Evolutionary conservation across 2,888 invertebrate species (phyloP), one percentile per base, ranked within the genome.

Genomic region (Orthosia gothica): DNA sequence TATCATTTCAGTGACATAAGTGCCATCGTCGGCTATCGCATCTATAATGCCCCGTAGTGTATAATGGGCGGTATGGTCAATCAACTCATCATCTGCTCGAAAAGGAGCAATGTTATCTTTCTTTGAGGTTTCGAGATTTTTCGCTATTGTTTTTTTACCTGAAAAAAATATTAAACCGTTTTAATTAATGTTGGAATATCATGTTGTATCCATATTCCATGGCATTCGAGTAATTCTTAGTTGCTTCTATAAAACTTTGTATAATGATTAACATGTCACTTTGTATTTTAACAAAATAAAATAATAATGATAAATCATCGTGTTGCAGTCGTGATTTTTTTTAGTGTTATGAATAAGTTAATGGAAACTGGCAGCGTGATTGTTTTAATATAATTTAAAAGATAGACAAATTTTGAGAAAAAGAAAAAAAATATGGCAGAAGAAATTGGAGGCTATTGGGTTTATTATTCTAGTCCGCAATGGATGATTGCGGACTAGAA

Each of bases 41-140:
- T 70, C 58, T 57, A 58, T 47, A 52, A 58, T 66, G 18, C 18
- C n/a, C 7, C 32, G 18, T 11, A 62, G 12, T 49, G 66, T 57
- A 47, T 72, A 67, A 70, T 66, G 45, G 23, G 71, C 54, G 4
- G 49, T 58, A 45, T 61, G 50, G 63, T 66, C 70, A 69, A 57
- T 45, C 15, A 63, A 12, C 11, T 26, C 12, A 55, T 26, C 12
- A 49, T 72, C 32, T 66, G 40, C 20, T 59, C 0, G 32, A n/a
- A 32, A 52, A 15, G 40, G 18, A 12, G 20, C 9, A 11, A 52
- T 23, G 23, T 16, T 47, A 50, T 49, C 50, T 1, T 74, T 70
- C 50, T 59, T 63, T 23, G 65, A 57, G 7, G 18, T 61, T 49
- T 74, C n/a, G 5, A 12, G 18, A 32, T 58, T 15, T 23, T 57